A percentile compares a stretch with the other conserved stretches of the same genome.
These are phyloP conservation scores for Phalacrocorax aristotelis DNA, from an alignment of 2,113 vertebrate species.

Conservation along the genomic window DNA sequence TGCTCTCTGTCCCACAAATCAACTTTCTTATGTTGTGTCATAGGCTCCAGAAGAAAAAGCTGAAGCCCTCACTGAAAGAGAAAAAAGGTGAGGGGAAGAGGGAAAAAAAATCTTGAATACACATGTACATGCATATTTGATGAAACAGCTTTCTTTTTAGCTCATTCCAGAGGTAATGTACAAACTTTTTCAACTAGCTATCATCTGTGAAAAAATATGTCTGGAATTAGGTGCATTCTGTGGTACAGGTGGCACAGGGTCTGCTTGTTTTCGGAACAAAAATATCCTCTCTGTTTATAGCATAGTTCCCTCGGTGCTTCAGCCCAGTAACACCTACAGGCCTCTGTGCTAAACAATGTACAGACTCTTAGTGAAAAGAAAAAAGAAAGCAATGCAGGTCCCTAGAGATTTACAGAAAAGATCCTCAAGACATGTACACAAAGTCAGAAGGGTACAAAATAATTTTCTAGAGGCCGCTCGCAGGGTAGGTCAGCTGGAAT, in stretches of 20 bases:
- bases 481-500: not conserved
- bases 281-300: not conserved
- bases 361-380: not conserved
- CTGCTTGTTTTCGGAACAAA: not conserved
- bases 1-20: not conserved
- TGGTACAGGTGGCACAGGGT: not conserved
- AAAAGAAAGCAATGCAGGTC: not conserved
- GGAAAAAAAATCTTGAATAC: not conserved
- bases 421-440: fast-evolving
- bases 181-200: not conserved
- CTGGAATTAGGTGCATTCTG: not conserved
- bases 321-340: not conserved
- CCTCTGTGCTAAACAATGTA: not conserved
- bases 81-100: not conserved
- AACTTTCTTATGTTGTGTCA: not conserved
- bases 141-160: not conserved
- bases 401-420: not conserved
- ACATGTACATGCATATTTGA: not conserved
- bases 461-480: not conserved
- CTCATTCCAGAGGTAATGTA: not conserved
- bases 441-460: not conserved
- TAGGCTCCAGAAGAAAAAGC: not conserved
- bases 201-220: not conserved
- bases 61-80: not conserved
- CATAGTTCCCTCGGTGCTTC: not conserved